These are phyloP conservation scores for Zosterops lateralis DNA, from an alignment of 2,113 vertebrate species.

Conservation along the genomic window DNA sequence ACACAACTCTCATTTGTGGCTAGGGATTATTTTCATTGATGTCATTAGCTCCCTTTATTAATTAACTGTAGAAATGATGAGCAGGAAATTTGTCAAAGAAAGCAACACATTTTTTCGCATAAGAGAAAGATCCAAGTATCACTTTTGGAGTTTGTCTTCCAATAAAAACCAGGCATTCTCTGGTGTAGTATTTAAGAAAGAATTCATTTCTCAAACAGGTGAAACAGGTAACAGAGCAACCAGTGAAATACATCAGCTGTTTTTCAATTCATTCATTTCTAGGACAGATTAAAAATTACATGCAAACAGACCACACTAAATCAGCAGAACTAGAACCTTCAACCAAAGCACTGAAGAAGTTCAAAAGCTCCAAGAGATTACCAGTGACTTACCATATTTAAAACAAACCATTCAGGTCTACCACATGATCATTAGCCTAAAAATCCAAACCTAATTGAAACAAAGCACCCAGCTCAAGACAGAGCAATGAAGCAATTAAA, in stretches of 20 bases:
- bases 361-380: not conserved
- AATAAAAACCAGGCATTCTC: not conserved
- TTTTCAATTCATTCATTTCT: not conserved
- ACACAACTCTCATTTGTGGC: not conserved
- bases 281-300: not conserved
- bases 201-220: not conserved
- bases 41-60: not conserved
- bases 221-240: not conserved
- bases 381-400: not conserved
- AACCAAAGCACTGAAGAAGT: not conserved
- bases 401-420: not conserved
- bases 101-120: not conserved
- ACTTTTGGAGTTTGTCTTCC: not conserved
- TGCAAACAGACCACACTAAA: not conserved
- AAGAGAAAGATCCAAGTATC: not conserved
- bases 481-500: not conserved
- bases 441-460: not conserved
- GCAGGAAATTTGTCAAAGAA: not conserved
- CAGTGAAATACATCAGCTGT: not conserved
- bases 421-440: not conserved
- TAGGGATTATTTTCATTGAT: not conserved
- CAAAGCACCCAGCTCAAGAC: not conserved
- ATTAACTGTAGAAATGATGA: not conserved
- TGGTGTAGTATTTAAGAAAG: not conserved
- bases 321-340: not conserved